Evolutionary conservation across 1,140 invertebrate genomes (phyloP).

Genomic region (Aphis gossypii): DNA sequence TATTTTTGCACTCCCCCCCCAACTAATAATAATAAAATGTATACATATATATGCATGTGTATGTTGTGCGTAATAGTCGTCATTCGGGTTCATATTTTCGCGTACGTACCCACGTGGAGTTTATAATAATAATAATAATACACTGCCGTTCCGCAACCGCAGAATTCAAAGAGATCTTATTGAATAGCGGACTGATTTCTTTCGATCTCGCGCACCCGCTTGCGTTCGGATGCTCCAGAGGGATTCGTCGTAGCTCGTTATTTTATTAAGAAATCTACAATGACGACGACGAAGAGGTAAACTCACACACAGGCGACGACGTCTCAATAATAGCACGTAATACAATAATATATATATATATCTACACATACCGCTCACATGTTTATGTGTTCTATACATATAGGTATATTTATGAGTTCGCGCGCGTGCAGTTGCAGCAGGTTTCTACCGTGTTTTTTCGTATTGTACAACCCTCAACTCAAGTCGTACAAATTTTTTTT

Average conservation of each 20-base stretch:
- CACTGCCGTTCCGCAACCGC: neutral
- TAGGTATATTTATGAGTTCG: neutral
- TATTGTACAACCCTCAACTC: conserved; percentile 27
- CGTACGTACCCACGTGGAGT: neutral
- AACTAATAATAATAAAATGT: neutral
- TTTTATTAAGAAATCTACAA: neutral
- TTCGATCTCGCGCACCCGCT: neutral
- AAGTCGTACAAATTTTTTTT: neutral
- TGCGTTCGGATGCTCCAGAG: neutral
- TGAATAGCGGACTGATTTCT: conserved; percentile 54
- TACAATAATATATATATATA: neutral
- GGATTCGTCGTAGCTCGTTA: neutral
- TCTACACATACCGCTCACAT: neutral
- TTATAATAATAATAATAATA: neutral
- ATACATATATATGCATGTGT: neutral
- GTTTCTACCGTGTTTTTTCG: neutral
- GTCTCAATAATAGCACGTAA: neutral
- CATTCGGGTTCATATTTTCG: neutral
- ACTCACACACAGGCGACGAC: neutral
- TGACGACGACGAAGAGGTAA: neutral
- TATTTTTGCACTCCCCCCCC: neutral
- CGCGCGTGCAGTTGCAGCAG: neutral
- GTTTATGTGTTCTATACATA: neutral
- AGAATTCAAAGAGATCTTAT: neutral
- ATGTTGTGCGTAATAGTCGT: neutral